Base-by-base conservation (phyloP, 2,888 invertebrate species). In the Hipparchia semele region DNA sequence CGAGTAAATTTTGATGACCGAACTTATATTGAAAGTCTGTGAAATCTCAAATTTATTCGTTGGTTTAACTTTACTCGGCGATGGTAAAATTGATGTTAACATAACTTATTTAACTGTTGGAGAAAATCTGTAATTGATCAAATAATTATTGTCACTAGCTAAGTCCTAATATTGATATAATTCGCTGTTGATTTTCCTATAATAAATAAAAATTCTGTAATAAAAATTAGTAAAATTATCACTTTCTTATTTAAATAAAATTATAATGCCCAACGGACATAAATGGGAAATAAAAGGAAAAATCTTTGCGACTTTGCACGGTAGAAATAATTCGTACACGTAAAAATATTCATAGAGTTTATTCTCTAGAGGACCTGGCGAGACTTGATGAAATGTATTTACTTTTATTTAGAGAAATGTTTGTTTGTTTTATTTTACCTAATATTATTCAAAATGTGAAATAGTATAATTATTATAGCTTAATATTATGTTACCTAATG, bases 341-440 rank as follows among this genome's bases (percentile, higher is more conserved):
- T 83, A 83, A 84, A 90, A 87, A 88, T 90, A 90, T 90, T 90
- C 90, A 89, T 89, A 86, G 86, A 82, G 81, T 80, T 82, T 83
- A 86, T 83, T 70, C 72, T 72, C 73, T 71, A 59, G 74, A 74
- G 74, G 70, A 74, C 67, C 54, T 74, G 69, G 68, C 60, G 60
- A 74, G 65, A 70, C 70, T 62, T 61, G 58, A 71, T 71, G 62
- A 73, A 73, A 68, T 68, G 62, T 67, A 9, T 49, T 49, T 54
- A 68, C 39, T 56, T 56, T 66, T 67, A 62, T 71, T 71, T 13
- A 72, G 62, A 68, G 45, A 58, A 72, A 72, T 10, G 49, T 45
- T 58, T 62, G 39, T 68, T 51, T n/a, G n/a, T 54, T 60, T 68
- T 51, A 60, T 60, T 51, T 68, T 58, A 23, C 59, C 23, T 23